Evolutionary conservation across 2,797 vertebrate species (phyloP).

Genomic region (Helostoma temminkii): DNA sequence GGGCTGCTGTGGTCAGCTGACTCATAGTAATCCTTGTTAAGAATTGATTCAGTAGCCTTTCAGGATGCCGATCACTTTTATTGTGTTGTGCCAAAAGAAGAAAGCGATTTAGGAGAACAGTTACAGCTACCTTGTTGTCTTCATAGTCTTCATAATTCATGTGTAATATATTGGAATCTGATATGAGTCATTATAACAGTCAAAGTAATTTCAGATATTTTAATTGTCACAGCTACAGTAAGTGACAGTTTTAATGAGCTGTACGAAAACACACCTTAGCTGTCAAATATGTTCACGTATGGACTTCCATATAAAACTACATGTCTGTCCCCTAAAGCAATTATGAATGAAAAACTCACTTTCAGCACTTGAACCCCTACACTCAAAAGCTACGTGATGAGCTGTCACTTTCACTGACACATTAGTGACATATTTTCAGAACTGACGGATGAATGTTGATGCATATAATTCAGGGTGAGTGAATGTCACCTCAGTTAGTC

Average conservation of each 20-base stretch:
- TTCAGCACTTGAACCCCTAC: conserved; percentile 28
- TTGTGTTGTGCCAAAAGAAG: conserved; percentile 17
- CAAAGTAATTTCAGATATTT: conserved; percentile 31
- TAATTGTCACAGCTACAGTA: not conserved
- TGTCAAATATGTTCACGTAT: conserved; percentile 60
- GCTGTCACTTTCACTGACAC: conserved; percentile 47
- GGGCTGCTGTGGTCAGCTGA: conserved; percentile 52
- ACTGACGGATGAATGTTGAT: conserved; percentile 1
- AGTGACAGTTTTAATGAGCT: conserved; percentile 2
- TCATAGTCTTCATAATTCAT: not conserved
- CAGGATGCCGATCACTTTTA: conserved; percentile 28
- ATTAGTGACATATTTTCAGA: conserved; percentile 38
- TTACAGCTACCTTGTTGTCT: too few relatives aligned
- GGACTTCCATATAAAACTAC: conserved; percentile 52
- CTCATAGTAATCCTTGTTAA: conserved; percentile 10
- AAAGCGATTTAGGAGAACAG: conserved; percentile 6
- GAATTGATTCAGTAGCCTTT: conserved; percentile 34
- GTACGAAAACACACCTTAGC: conserved; percentile 65
- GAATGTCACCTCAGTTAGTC: conserved; percentile 12
- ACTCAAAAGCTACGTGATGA: conserved; percentile 34
- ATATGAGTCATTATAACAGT: not conserved
- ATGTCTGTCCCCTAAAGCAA: conserved; percentile 63
- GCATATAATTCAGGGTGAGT: conserved; percentile 9
- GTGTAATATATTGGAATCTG: not conserved
- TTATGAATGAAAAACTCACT: conserved; percentile 49